Base-by-base conservation (phyloP, 2,113 vertebrate genomes). In the Vidua macroura region DNA sequence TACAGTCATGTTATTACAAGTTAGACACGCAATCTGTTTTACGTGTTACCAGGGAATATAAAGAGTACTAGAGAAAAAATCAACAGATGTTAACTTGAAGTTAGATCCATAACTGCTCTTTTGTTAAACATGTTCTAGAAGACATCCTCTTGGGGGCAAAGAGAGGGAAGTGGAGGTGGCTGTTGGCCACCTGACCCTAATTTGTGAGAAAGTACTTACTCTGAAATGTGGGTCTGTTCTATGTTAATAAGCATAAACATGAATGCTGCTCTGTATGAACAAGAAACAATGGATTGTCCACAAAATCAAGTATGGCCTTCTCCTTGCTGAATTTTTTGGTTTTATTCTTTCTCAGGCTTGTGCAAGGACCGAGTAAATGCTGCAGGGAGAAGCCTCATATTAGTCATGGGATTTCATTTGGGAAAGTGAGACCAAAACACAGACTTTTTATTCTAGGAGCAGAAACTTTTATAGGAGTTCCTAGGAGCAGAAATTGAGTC, bases 381-480 rank as follows among this genome's bases (percentile, higher is more conserved):
- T 89, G 35, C 44, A 53, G 52, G 88, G 80, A 90, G 72, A 90
- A 92, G 56, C 68, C 27, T 59, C 37, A 15, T 79, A n/a, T 92
- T 94, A 86, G 63, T 95, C 46, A 63, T 3, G 85, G 23, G n/a
- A 20, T 10, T 83, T 83, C 1, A 0, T 83, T 83, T 90, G 67
- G 90, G 88, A 90, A 92, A 96, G 92, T 92, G 90, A 88, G 79
- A 93, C 76, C 72, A 77, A 85, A 94, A 43, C 84, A 68, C 6
- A 33, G 39, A 1, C 22, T 56, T 52, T 70, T 59, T 48, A 27
- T 87, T 12, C 35, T 48, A 55, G 48, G 52, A 93, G 30, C 46
- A 70, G 72, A 51, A 69, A 77, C 44, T 73, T 82, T 53, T 66
- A 33, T 55, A 83, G 82, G 77, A 81, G 60, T 95, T 74, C 10